Conservation (phyloP, 2,113 vertebrate genomes). For the Geococcyx californianus region DNA sequence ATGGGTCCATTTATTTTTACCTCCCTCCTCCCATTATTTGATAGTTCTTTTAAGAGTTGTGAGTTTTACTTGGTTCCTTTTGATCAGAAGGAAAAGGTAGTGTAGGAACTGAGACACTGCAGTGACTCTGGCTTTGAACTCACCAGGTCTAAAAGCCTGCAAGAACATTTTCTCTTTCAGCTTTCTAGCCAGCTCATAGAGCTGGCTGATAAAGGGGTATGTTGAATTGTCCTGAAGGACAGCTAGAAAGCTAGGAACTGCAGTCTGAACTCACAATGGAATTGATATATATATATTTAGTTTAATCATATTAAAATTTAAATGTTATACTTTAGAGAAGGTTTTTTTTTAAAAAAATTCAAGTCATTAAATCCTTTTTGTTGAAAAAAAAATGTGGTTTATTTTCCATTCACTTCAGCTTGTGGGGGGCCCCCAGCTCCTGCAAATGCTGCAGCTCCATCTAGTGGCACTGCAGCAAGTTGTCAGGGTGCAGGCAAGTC, state of each 20-base stretch:
- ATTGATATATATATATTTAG: not conserved
- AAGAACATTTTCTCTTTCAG: conserved; percentile 65
- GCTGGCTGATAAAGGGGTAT: conserved; percentile 23
- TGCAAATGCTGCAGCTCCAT: conserved; percentile 51
- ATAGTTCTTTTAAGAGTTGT: conserved; percentile 55
- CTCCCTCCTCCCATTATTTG: conserved; percentile 66
- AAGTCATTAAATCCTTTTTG: not conserved
- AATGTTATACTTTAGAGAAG: not conserved
- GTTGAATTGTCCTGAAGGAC: conserved; percentile 68
- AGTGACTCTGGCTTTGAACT: conserved; percentile 69
- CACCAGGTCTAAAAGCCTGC: conserved; percentile 75
- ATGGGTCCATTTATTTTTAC: conserved; percentile 35
- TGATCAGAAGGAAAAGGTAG: conserved; percentile 56
- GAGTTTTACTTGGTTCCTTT: conserved; percentile 51
- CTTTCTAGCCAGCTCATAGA: not conserved
- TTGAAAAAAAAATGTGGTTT: not conserved
- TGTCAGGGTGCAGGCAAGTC: not conserved
- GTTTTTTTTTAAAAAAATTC: not conserved
- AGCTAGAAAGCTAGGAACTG: not conserved
- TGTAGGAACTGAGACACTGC: conserved; percentile 31
- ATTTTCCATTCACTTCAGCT: not conserved
- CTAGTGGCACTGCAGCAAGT: conserved; percentile 30
- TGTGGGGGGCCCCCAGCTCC: not conserved
- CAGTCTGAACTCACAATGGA: conserved; percentile 11
- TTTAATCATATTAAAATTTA: conserved; percentile 38